Percentiles rank a stretch among this genome's conserved stretches.
These are phyloP conservation scores for Lithosia quadra DNA, from an alignment of 2,888 invertebrate genomes.

Conservation along the genomic window DNA sequence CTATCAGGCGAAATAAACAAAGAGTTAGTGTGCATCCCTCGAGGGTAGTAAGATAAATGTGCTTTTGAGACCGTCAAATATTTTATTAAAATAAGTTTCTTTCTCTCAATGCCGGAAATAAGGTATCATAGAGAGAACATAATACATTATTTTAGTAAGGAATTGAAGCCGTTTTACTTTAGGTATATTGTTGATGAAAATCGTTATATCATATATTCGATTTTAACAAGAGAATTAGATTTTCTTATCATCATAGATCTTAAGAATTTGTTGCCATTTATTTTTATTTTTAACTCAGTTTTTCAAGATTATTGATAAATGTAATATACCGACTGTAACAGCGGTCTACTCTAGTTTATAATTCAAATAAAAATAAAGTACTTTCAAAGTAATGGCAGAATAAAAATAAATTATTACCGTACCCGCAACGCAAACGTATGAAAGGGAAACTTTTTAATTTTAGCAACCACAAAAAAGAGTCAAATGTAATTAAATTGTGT, in stretches of 20 bases:
- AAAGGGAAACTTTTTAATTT: conserved; percentile 46
- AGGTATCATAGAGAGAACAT: neutral
- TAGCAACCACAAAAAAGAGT: conserved; percentile 37
- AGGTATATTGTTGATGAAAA: neutral
- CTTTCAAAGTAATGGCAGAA: conserved; percentile 36
- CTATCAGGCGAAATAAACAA: conserved; percentile 56
- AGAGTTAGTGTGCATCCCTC: conserved; percentile 53
- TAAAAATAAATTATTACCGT: conserved; percentile 45
- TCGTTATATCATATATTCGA: neutral
- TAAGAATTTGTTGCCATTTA: neutral
- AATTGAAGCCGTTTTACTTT: neutral
- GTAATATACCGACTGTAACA: conserved; percentile 27
- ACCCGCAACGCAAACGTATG: conserved; percentile 31
- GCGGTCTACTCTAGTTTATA: conserved; percentile 34
- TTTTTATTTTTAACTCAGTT: neutral
- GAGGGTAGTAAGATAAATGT: conserved; percentile 50
- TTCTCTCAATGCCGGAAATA: conserved; percentile 19
- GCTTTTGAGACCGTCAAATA: conserved; percentile 49
- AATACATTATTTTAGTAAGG: neutral
- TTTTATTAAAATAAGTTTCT: conserved; percentile 45
- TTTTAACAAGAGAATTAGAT: neutral
- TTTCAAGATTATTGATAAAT: conserved; percentile 22
- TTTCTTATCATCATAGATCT: neutral
- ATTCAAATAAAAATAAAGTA: conserved; percentile 37
- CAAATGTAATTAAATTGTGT: conserved; percentile 40